Conservation (phyloP, 2,797 vertebrate genomes). For the Syncerus caffer region DNA sequence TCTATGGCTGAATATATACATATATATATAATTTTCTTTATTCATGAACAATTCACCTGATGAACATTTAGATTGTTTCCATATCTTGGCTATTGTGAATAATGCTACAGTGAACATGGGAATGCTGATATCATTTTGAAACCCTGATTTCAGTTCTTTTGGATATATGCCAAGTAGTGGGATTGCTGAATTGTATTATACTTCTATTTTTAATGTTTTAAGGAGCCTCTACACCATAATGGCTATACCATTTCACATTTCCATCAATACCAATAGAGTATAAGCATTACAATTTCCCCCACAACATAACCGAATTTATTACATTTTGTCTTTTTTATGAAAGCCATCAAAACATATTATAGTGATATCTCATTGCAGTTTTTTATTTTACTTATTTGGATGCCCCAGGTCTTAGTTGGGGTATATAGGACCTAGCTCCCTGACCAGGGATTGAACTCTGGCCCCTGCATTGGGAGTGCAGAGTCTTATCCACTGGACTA, state of each 20-base stretch:
- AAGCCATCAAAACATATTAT: not conserved
- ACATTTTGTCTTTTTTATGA: not conserved
- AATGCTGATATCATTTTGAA: not conserved
- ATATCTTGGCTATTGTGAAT: not conserved
- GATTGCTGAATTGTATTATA: not conserved
- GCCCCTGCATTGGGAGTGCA: not conserved
- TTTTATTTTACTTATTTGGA: not conserved
- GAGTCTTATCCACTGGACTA: not conserved
- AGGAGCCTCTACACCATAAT: not conserved
- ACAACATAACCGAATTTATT: not conserved
- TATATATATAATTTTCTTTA: not conserved
- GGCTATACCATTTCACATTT: not conserved
- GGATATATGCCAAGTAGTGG: not conserved
- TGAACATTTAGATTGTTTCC: not conserved
- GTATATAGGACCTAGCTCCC: not conserved
- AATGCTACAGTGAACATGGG: not conserved
- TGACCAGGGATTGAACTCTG: not conserved
- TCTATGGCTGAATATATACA: not conserved
- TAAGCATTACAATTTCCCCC: not conserved
- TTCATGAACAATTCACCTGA: not conserved
- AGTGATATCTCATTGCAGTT: not conserved
- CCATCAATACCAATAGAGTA: not conserved
- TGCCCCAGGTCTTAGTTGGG: not conserved
- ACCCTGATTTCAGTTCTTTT: not conserved
- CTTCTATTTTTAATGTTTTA: not conserved